Evolutionary conservation across 35 echinoderm and acorn worm species (phyloP).

Genomic region (Amphiura filiformis): DNA sequence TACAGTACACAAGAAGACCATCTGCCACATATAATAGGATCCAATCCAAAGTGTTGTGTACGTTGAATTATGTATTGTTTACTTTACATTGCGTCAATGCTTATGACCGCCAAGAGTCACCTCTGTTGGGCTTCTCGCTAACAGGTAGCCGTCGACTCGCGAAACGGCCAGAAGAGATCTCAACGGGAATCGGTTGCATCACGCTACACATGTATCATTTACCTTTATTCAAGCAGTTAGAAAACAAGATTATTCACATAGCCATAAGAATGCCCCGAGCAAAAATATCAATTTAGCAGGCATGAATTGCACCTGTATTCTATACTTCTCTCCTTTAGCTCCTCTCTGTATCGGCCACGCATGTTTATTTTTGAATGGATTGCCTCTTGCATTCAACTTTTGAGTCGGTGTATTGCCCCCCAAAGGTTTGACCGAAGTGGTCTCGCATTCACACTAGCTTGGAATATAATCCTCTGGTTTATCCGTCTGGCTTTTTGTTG

Average conservation of each 20-base stretch:
- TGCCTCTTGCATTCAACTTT: conserved; percentile 8
- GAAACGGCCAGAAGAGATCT: conserved; percentile 1
- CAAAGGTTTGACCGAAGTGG: conserved; percentile 13
- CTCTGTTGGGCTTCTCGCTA: neutral
- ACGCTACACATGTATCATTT: conserved; percentile 19
- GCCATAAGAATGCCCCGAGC: conserved; percentile 21
- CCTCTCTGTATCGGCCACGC: conserved; percentile 1
- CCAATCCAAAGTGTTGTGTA: neutral
- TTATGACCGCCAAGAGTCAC: conserved; percentile 5
- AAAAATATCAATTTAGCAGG: conserved; percentile 52
- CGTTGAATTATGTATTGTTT: neutral
- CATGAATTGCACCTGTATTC: conserved; percentile 34
- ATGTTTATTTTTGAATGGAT: conserved; percentile 15
- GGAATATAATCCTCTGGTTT: conserved; percentile 12
- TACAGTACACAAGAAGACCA: conserved; percentile 3
- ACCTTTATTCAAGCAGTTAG: neutral
- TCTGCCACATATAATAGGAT: conserved; percentile 2
- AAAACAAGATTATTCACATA: conserved; percentile 46
- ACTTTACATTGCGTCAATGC: conserved; percentile 3
- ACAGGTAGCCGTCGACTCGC: neutral
- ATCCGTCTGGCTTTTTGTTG: conserved; percentile 13
- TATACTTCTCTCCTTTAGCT: neutral
- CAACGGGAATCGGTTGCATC: conserved; percentile 13
- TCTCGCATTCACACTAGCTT: neutral
- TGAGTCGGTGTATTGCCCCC: conserved; percentile 9